A percentile compares a stretch with the other conserved stretches of the same genome.
Conservation (phyloP, 2,888 invertebrate genomes). For the Xylota segnis region DNA sequence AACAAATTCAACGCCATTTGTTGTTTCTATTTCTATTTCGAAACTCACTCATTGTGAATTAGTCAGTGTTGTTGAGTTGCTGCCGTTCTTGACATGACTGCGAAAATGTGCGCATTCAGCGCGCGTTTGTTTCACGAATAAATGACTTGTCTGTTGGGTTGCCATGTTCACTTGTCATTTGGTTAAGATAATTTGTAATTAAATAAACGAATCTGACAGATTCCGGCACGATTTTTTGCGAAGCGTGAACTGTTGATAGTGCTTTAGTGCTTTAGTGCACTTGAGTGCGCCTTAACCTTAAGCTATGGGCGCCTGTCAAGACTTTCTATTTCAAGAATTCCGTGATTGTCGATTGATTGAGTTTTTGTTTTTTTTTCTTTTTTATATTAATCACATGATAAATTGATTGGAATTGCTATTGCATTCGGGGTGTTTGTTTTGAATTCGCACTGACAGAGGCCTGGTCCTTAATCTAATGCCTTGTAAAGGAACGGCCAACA, state of each 20-base stretch:
- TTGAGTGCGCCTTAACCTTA: slow-evolving; percentile 49
- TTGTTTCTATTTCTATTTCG: slow-evolving; percentile 14
- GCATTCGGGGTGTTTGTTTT: slow-evolving; percentile 32
- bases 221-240: slow-evolving; percentile 71
- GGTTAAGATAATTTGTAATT: slow-evolving; percentile 58
- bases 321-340: slow-evolving; percentile 66
- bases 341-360: slow-evolving; percentile 45
- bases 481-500: slow-evolving; percentile 26
- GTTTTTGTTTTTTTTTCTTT: too few species aligned
- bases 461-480: slow-evolving; percentile 53
- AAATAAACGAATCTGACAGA: slow-evolving; percentile 67
- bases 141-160: slow-evolving; percentile 17
- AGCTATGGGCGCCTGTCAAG: slow-evolving; percentile 23
- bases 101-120: slow-evolving; percentile 29
- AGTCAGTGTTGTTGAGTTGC: slow-evolving; percentile 33
- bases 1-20: slow-evolving; percentile 6
- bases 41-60: slow-evolving; percentile 47
- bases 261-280: slow-evolving; percentile 44
- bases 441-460: slow-evolving; percentile 2
- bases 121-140: slow-evolving; percentile 24
- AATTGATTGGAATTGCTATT: slow-evolving; percentile 65
- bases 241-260: slow-evolving; percentile 70
- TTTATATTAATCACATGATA: slow-evolving; percentile 66
- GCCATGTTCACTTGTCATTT: slow-evolving; percentile 68
- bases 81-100: slow-evolving; percentile 40